Percentiles rank a stretch among this genome's conserved stretches.
These are phyloP conservation scores for Anthopleura xanthogrammica DNA, from an alignment of 92 coral and sea anemone genomes.

Conservation along the genomic window DNA sequence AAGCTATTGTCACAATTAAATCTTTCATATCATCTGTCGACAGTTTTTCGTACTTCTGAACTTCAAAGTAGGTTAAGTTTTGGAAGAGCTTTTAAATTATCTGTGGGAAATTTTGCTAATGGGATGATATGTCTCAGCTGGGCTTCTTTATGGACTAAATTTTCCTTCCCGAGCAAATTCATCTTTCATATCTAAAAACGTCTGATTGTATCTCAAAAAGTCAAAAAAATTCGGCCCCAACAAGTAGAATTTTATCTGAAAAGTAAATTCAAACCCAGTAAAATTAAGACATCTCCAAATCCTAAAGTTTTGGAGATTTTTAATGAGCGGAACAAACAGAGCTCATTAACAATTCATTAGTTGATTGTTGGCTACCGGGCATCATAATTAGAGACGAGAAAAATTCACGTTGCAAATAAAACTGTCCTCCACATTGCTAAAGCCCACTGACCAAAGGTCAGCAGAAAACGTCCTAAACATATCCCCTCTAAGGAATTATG, in stretches of 20 bases:
- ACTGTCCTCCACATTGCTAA: conserved; percentile 14
- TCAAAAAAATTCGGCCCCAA: not conserved
- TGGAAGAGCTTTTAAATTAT: not conserved
- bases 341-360: conserved; percentile 26
- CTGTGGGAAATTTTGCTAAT: not conserved
- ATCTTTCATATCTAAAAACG: not conserved
- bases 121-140: not conserved
- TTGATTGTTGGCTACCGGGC: conserved; percentile 18
- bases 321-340: not conserved
- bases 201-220: not conserved
- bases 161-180: not conserved
- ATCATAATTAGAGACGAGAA: conserved; percentile 7
- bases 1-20: not conserved
- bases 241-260: not conserved
- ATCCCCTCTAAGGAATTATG: not conserved
- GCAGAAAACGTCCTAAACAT: conserved; percentile 5
- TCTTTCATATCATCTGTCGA: conserved; percentile 12
- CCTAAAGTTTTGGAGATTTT: not conserved
- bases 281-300: not conserved
- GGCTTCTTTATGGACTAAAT: not conserved
- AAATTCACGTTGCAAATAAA: conserved; percentile 27
- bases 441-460: conserved; percentile 24
- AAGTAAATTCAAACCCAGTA: not conserved
- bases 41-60: not conserved
- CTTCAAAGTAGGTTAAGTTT: not conserved